Evolutionary conservation across 2,113 vertebrate species (phyloP).

Genomic region (Calidris pygmaea): DNA sequence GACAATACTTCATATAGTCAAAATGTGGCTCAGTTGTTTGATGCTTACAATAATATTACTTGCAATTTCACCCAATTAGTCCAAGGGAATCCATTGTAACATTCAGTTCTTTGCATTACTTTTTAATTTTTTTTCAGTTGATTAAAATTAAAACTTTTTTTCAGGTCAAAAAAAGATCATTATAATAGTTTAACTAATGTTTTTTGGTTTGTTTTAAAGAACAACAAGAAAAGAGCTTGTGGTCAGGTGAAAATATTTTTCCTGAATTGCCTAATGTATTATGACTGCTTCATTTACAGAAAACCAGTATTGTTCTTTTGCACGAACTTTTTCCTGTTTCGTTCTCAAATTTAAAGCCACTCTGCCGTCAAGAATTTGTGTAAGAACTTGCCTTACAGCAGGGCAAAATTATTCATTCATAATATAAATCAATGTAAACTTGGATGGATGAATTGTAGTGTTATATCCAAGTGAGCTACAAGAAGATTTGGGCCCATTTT

Average conservation of each 20-base stretch:
- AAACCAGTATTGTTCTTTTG: neutral
- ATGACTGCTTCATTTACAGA: neutral
- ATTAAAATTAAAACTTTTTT: neutral
- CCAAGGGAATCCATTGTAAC: neutral
- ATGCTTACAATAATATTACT: neutral
- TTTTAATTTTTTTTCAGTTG: neutral
- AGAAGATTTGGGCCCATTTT: slow-evolving; percentile 8
- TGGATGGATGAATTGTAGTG: neutral
- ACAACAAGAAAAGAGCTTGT: neutral
- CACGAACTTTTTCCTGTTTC: slow-evolving; percentile 38
- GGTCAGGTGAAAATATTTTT: slow-evolving; percentile 14
- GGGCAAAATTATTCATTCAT: neutral
- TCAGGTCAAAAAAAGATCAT: neutral
- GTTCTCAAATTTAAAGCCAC: slow-evolving; percentile 80
- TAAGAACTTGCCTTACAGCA: neutral
- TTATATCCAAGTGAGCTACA: neutral
- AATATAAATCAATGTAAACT: neutral
- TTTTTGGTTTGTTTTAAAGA: neutral
- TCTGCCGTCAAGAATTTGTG: slow-evolving; percentile 44
- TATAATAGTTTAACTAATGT: neutral
- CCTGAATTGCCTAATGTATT: neutral
- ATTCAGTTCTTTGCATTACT: neutral
- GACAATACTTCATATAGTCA: neutral
- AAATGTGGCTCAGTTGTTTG: neutral
- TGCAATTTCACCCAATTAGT: neutral